A percentile compares a stretch with the other conserved stretches of the same genome.
phyloP scores from a whole-genome alignment of 2,113 vertebrate species.

The Cacatua alba region DNA sequence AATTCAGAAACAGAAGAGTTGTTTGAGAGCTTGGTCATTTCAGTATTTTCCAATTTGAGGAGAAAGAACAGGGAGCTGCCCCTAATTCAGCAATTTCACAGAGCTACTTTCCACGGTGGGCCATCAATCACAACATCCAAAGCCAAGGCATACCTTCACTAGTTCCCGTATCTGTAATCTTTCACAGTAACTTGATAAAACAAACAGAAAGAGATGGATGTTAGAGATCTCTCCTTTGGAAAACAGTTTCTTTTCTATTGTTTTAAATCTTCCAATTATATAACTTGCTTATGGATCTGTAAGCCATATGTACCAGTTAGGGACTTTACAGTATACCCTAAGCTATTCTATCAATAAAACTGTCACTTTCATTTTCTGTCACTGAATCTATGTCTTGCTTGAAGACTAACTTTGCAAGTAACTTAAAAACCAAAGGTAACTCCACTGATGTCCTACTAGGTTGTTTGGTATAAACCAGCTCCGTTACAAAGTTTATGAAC shows the following conservation, averaged over 20 bases:
- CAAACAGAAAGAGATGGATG: not conserved
- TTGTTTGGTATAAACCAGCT: not conserved
- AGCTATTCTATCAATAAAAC: not conserved
- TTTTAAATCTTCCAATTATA: not conserved
- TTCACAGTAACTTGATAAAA: not conserved
- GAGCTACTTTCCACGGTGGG: accelerated
- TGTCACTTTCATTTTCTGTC: not conserved
- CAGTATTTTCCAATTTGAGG: not conserved
- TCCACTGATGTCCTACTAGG: not conserved
- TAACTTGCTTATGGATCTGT: not conserved
- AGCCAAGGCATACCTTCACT: not conserved
- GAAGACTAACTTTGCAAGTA: not conserved
- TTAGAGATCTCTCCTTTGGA: not conserved
- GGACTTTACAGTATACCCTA: not conserved
- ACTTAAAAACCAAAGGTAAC: not conserved
- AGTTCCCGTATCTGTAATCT: not conserved
- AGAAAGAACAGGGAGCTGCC: not conserved
- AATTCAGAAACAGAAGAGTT: not conserved
- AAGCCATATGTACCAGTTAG: not conserved
- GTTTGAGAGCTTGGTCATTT: not conserved
- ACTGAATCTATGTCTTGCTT: not conserved
- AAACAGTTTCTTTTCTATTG: not conserved
- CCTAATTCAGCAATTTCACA: not conserved
- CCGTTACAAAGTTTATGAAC: not conserved
- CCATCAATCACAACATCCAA: not conserved